Evolutionary conservation across 2,113 vertebrate genomes (phyloP).

Genomic region (Alligator mississippiensis): DNA sequence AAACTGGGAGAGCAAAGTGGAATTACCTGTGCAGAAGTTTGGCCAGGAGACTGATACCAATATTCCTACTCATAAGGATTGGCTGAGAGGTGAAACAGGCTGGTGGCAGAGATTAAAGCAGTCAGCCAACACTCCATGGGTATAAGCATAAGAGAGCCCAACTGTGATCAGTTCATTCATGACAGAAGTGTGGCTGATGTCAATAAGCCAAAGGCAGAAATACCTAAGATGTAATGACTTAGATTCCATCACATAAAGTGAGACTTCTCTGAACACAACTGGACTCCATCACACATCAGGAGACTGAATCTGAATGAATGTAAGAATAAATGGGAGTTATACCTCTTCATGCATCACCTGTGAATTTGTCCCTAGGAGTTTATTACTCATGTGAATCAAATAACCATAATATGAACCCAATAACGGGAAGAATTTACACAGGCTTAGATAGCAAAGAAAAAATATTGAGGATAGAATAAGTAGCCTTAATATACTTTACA

Average conservation of each 20-base stretch:
- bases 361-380: background rate
- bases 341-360: background rate
- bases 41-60: constrained; percentile 8
- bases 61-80: constrained; percentile 27
- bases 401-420: background rate
- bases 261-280: background rate
- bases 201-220: background rate
- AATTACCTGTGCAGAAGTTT: constrained; percentile 26
- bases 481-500: background rate
- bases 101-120: background rate
- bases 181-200: background rate
- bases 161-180: background rate
- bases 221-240: background rate
- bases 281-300: background rate
- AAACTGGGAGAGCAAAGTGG: constrained; percentile 18
- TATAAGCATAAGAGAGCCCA: background rate
- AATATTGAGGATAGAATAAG: background rate
- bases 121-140: background rate
- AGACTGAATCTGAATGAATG: background rate
- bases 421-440: rapidly evolving
- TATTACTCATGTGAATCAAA: background rate
- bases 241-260: background rate
- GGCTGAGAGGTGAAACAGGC: background rate
- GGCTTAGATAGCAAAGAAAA: background rate
- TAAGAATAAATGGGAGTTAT: background rate